phyloP scores from a whole-genome alignment of 2,797 vertebrate genomes.

The Antrozous pallidus region DNA sequence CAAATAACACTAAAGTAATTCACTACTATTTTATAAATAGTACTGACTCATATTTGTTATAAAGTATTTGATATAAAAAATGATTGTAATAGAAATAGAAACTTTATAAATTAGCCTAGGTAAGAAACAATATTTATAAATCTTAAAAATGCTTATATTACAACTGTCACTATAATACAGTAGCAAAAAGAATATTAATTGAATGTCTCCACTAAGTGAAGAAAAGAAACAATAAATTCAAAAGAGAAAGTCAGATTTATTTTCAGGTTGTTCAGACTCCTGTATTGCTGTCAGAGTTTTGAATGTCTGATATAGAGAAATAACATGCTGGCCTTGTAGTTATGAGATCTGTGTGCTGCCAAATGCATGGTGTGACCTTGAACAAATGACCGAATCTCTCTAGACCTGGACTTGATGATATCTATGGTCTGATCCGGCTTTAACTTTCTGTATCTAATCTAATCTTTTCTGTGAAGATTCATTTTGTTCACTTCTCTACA shows the following conservation, averaged over 20 bases:
- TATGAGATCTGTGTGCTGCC: conserved; percentile 1
- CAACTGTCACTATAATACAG: not conserved
- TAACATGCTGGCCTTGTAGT: conserved; percentile 6
- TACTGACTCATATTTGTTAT: not conserved
- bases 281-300: not conserved
- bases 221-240: not conserved
- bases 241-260: not conserved
- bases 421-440: not conserved
- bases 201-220: not conserved
- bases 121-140: not conserved
- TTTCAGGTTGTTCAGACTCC: not conserved
- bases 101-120: not conserved
- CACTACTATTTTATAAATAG: not conserved
- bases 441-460: conserved; percentile 37
- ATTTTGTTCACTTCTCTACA: not conserved
- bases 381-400: not conserved
- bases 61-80: not conserved
- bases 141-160: not conserved
- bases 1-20: not conserved
- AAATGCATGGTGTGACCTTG: not conserved
- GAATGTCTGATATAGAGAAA: conserved; percentile 42
- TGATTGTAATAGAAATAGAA: not conserved
- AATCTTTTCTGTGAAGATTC: conserved; percentile 38
- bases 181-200: not conserved
- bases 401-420: not conserved